phyloP scores from a whole-genome alignment of 2,797 vertebrate species.

The Lycodopsis pacificus region DNA sequence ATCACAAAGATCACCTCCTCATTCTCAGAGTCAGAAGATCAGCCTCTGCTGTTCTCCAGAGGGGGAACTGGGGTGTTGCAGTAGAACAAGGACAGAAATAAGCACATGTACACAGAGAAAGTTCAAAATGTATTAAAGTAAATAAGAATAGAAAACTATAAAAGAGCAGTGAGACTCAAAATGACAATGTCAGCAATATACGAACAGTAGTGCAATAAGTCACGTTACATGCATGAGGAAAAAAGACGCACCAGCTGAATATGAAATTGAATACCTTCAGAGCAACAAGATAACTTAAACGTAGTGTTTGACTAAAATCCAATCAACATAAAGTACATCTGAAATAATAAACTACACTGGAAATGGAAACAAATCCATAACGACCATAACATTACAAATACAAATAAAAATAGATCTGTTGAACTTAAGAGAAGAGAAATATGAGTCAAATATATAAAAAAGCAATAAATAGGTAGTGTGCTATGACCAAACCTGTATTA shows the following conservation, averaged over 20 bases:
- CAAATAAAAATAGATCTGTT: not conserved
- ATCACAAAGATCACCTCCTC: not conserved
- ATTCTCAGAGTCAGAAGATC: not conserved
- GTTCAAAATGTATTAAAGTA: not conserved
- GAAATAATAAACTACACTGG: not conserved
- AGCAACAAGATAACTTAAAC: not conserved
- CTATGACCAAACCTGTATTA: not conserved
- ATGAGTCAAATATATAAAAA: not conserved
- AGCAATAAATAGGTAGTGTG: not conserved
- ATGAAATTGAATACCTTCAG: slow-evolving; percentile 1
- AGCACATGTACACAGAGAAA: not conserved
- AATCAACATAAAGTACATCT: not conserved
- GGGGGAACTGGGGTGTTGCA: too few species aligned
- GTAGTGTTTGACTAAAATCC: not conserved
- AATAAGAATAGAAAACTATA: not conserved
- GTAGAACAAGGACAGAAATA: not conserved
- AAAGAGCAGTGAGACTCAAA: not conserved
- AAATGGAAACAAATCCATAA: too few species aligned
- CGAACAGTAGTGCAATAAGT: not conserved
- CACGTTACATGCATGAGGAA: not conserved
- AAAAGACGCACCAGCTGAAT: not conserved
- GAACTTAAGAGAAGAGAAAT: too few species aligned
- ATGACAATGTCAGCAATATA: not conserved
- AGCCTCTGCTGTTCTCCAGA: not conserved
- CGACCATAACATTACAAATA: too few species aligned